Percentiles rank a stretch among this genome's conserved stretches.
These are phyloP conservation scores for Notarius quadriscutis DNA, from an alignment of 2,113 vertebrate species.

Conservation along the genomic window DNA sequence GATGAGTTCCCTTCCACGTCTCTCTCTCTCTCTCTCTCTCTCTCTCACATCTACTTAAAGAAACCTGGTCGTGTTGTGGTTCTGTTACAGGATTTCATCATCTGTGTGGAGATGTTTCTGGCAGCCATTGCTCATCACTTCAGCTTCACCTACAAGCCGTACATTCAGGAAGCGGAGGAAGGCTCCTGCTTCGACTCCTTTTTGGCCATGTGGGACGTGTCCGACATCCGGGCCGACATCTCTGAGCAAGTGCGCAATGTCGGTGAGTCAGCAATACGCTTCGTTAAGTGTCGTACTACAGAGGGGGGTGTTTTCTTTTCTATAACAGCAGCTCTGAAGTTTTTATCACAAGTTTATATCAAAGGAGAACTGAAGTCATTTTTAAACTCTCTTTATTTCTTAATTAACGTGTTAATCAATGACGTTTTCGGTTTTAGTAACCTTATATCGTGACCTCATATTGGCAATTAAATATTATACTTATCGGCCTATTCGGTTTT, in stretches of 20 bases:
- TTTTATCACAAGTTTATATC: too few relatives aligned
- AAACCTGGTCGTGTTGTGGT: not conserved
- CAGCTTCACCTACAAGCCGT: conserved; percentile 96
- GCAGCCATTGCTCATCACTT: conserved; percentile 96
- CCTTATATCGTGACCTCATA: too few relatives aligned
- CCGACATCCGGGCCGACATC: conserved; percentile 92
- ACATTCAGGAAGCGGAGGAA: conserved; percentile 93
- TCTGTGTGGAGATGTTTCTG: conserved; percentile 97
- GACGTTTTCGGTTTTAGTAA: too few relatives aligned
- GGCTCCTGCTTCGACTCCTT: conserved; percentile 97
- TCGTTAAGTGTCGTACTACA: not conserved
- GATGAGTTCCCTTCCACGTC: not conserved
- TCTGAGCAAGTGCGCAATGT: conserved; percentile 97
- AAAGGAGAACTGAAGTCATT: too few relatives aligned
- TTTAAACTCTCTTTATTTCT: too few relatives aligned
- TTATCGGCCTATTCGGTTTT: too few relatives aligned
- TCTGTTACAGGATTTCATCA: conserved; percentile 87
- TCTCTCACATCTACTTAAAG: not conserved
- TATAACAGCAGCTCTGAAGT: not conserved
- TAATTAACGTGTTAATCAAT: too few relatives aligned
- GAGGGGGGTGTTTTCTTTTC: not conserved
- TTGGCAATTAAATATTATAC: too few relatives aligned
- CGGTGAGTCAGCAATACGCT: conserved; percentile 74
- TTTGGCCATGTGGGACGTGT: conserved; percentile 98
- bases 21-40: not conserved